These are phyloP conservation scores for Ceraclea dissimilis DNA, from an alignment of 2,888 invertebrate genomes.

Conservation along the genomic window DNA sequence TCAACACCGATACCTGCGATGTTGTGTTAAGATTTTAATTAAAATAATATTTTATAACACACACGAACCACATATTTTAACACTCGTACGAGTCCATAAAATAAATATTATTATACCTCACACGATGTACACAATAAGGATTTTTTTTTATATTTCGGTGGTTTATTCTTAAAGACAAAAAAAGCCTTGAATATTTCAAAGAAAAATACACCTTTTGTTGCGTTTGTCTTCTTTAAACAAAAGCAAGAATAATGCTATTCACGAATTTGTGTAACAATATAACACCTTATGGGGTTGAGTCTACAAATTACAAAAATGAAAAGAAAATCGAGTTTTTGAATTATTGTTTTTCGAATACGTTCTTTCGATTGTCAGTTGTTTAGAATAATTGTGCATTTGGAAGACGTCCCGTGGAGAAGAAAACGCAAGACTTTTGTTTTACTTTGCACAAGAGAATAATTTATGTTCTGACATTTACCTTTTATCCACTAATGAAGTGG, in stretches of 20 bases:
- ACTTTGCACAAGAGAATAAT: neutral
- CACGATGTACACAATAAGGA: slow-evolving; percentile 4
- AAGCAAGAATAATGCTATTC: neutral
- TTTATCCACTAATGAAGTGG: neutral
- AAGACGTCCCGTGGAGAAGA: neutral
- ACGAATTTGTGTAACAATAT: neutral
- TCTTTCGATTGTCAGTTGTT: neutral
- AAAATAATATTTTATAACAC: no score
- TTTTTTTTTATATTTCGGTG: neutral
- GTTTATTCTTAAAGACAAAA: slow-evolving; percentile 7
- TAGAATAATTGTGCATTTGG: neutral
- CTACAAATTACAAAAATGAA: no score
- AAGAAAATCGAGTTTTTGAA: no score
- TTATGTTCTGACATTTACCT: neutral
- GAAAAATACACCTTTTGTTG: slow-evolving; percentile 5
- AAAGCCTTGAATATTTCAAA: slow-evolving; percentile 6
- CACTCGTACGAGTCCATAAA: no score
- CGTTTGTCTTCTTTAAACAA: slow-evolving; percentile 3
- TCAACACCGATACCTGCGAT: no score
- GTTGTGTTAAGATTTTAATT: no score
- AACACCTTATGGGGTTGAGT: neutral
- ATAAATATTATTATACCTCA: slow-evolving; percentile 4
- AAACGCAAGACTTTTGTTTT: neutral
- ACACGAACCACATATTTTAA: no score
- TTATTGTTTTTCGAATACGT: neutral